These are phyloP conservation scores for Drepanosiphum platanoidis DNA, from an alignment of 2,888 invertebrate species.

Conservation along the genomic window DNA sequence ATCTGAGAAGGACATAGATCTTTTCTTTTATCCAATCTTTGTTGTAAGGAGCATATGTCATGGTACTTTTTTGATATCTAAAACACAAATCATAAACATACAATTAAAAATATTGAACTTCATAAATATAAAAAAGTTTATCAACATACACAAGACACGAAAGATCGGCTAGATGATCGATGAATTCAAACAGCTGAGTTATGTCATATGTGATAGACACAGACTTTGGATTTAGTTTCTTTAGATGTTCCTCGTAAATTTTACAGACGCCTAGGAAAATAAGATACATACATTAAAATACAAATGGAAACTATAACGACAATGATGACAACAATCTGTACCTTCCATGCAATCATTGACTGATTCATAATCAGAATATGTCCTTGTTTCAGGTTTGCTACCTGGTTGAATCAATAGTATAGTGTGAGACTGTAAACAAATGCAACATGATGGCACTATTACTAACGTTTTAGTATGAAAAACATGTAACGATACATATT, in stretches of 20 bases:
- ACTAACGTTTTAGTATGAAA: too few relatives aligned
- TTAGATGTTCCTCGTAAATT: conserved; percentile 98
- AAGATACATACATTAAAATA: background rate
- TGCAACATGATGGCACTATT: too few relatives aligned
- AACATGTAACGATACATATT: too few relatives aligned
- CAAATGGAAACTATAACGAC: background rate
- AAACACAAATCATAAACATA: conserved; percentile 64
- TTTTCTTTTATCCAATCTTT: conserved; percentile 99
- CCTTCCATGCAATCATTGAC: conserved; percentile 98
- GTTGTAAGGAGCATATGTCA: conserved; percentile 97
- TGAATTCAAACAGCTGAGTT: conserved; percentile 96
- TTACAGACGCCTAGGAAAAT: conserved; percentile 83
- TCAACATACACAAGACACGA: conserved; percentile 86
- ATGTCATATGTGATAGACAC: conserved; percentile 99
- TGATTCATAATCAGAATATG: conserved; percentile 98
- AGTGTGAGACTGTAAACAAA: conserved; percentile 85
- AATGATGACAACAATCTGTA: conserved; percentile 66
- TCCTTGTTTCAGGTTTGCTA: conserved; percentile 91
- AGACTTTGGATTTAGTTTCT: conserved; percentile 92
- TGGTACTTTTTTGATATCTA: conserved; percentile 87
- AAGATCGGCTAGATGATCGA: conserved; percentile 93
- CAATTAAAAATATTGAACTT: background rate
- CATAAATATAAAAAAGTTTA: background rate
- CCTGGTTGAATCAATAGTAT: conserved; percentile 96
- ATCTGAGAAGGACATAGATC: conserved; percentile 88